Conservation (phyloP, 2,888 invertebrate genomes). For the Spatulosminthurus flaviceps region DNA sequence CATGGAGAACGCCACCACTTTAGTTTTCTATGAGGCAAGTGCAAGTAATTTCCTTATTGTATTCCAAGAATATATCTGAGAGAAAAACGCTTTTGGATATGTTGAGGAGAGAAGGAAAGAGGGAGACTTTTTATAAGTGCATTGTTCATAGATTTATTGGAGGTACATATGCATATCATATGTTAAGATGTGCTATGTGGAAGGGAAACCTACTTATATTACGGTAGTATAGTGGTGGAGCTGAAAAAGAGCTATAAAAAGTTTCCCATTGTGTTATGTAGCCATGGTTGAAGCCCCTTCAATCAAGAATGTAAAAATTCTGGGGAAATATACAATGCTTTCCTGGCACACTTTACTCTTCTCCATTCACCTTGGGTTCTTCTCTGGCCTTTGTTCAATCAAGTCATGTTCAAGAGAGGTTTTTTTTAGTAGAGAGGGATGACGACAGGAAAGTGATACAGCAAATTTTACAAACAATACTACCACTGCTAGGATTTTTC, state of each 20-base stretch:
- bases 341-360: slow-evolving; percentile 38
- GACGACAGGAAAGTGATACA: slow-evolving; percentile 43
- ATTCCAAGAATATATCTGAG: neutral
- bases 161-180: too few species aligned
- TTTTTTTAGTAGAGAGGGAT: too few species aligned
- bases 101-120: too few species aligned
- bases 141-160: too few species aligned
- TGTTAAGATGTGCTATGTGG: too few species aligned
- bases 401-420: slow-evolving; percentile 33
- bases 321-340: slow-evolving; percentile 22
- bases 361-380: neutral
- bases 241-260: neutral
- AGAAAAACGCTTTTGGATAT: neutral
- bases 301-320: neutral
- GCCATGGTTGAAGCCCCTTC: neutral
- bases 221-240: too few species aligned
- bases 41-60: slow-evolving; percentile 5
- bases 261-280: neutral
- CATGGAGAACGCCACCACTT: neutral
- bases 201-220: too few species aligned
- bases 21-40: neutral
- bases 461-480: slow-evolving; percentile 21
- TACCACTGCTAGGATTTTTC: too few species aligned
- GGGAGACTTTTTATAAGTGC: too few species aligned
- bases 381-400: slow-evolving; percentile 19